phyloP scores from a whole-genome alignment of 1,140 invertebrate genomes.

The Magallana ariakensis region DNA sequence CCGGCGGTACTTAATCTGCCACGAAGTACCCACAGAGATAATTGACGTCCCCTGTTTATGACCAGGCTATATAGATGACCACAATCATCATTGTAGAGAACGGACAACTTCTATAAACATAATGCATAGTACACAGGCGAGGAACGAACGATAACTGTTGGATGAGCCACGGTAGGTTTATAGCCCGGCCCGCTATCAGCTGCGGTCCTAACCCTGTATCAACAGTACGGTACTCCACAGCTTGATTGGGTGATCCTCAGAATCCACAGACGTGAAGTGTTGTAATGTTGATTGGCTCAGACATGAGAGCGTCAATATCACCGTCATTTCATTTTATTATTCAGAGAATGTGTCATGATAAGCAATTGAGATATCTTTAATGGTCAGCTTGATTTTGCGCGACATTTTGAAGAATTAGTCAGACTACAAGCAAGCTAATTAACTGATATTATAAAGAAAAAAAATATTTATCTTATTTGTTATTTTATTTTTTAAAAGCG shows the following conservation, averaged over 20 bases:
- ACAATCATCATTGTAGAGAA: not conserved
- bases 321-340: too few species aligned
- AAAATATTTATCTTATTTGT: too few species aligned
- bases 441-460: too few species aligned
- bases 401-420: too few species aligned
- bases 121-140: not conserved
- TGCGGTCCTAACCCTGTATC: not conserved
- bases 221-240: not conserved
- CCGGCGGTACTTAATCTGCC: too few species aligned
- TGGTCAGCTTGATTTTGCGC: too few species aligned
- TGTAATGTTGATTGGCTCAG: not conserved
- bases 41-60: not conserved
- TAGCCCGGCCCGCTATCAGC: not conserved
- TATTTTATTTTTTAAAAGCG: too few species aligned
- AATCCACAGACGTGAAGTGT: not conserved
- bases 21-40: too few species aligned
- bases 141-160: slow-evolving; percentile 30
- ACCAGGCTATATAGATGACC: not conserved
- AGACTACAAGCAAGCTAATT: too few species aligned
- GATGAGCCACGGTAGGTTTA: not conserved
- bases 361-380: too few species aligned
- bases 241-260: not conserved
- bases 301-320: not conserved
- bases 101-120: not conserved
- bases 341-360: too few species aligned